Evolutionary conservation across 2,797 vertebrate genomes (phyloP).

Genomic region (Scolopax rusticola): DNA sequence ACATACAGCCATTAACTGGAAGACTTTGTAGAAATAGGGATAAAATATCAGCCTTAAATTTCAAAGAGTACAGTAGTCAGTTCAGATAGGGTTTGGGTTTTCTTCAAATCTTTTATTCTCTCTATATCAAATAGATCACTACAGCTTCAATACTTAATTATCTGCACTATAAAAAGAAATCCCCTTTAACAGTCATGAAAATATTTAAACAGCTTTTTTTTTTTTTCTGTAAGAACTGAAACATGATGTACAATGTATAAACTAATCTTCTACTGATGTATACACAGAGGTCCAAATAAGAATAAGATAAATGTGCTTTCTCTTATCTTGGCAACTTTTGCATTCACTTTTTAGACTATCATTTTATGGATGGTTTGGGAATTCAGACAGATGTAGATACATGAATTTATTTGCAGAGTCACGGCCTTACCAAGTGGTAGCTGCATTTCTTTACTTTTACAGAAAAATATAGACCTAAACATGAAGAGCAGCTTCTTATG

Average conservation of each 20-base stretch:
- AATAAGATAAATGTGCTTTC: not conserved
- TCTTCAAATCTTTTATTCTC: conserved; percentile 58
- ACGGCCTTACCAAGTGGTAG: not conserved
- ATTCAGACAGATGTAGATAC: not conserved
- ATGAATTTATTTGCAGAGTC: not conserved
- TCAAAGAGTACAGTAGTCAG: conserved; percentile 7
- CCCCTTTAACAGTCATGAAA: not conserved
- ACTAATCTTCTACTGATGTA: not conserved
- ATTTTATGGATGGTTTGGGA: not conserved
- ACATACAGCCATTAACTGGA: not conserved
- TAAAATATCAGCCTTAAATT: conserved; percentile 29
- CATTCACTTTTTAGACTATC: not conserved
- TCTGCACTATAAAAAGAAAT: conserved; percentile 47
- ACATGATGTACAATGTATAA: not conserved
- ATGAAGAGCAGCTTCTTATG: not conserved
- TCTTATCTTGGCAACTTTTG: not conserved
- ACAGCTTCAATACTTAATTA: conserved; percentile 39
- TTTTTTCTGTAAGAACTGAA: not conserved
- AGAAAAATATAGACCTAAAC: not conserved
- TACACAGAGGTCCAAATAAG: not conserved
- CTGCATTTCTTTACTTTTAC: not conserved
- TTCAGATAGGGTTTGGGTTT: conserved; percentile 10
- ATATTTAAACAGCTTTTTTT: not conserved
- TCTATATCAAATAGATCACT: conserved; percentile 32
- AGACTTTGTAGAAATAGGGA: not conserved